phyloP scores from a whole-genome alignment of 2,888 invertebrate species.

The Charanyca ferruginea region DNA sequence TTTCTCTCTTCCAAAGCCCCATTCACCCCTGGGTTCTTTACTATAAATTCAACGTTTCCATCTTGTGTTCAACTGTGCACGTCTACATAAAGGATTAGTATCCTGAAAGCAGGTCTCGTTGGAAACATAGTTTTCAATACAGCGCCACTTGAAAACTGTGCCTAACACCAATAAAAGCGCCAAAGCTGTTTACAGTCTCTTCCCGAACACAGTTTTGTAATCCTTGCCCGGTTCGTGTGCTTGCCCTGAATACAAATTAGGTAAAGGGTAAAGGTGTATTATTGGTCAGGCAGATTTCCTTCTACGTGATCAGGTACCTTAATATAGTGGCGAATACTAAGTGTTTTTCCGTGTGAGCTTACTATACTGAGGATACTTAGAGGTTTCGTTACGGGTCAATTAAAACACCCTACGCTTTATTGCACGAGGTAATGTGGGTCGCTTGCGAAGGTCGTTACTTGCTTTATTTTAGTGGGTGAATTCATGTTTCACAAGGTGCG shows the following conservation, averaged over 20 bases:
- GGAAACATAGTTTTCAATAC: conserved; percentile 64
- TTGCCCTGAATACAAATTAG: conserved; percentile 80
- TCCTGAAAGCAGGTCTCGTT: conserved; percentile 12
- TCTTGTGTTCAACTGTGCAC: not conserved
- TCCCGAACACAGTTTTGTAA: conserved; percentile 80
- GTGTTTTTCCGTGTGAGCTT: conserved; percentile 78
- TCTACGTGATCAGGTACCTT: conserved; percentile 78
- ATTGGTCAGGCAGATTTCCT: conserved; percentile 85
- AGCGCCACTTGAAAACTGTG: conserved; percentile 62
- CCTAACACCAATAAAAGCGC: conserved; percentile 76
- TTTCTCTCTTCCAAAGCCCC: not conserved
- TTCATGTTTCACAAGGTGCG: conserved; percentile 23
- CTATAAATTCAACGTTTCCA: not conserved
- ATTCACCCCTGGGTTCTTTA: not conserved
- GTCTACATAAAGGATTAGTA: conserved; percentile 13
- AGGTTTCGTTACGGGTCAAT: conserved; percentile 71
- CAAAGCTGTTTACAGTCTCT: conserved; percentile 81
- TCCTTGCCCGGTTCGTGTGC: conserved; percentile 72
- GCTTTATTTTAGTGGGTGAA: conserved; percentile 37
- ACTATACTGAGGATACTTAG: conserved; percentile 67
- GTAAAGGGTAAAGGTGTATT: conserved; percentile 83
- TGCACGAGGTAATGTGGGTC: conserved; percentile 45
- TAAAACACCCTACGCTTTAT: conserved; percentile 64
- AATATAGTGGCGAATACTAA: conserved; percentile 76
- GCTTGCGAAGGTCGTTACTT: conserved; percentile 35